phyloP scores from a whole-genome alignment of 2,113 vertebrate species.

The Caretta caretta region DNA sequence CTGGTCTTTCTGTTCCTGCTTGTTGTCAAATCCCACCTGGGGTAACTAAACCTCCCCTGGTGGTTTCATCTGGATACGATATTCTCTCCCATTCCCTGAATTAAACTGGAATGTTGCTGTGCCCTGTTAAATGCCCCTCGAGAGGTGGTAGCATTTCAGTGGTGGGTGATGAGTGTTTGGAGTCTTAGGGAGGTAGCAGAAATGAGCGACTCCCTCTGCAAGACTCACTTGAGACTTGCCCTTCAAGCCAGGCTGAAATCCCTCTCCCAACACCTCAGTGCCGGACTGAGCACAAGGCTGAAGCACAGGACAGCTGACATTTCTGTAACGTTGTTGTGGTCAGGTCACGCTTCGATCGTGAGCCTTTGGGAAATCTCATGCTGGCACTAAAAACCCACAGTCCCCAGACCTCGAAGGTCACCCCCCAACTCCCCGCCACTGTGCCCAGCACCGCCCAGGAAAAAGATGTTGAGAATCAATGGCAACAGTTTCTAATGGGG shows the following conservation, averaged over 20 bases:
- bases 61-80: neutral
- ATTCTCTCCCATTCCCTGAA: neutral
- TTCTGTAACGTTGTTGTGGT: too few species aligned
- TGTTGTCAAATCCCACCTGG: conserved; percentile 5
- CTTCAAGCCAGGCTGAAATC: neutral
- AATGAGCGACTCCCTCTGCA: neutral
- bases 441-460: neutral
- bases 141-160: neutral
- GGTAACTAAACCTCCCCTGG: neutral
- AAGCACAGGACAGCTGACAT: neutral
- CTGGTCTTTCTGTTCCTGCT: neutral
- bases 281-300: neutral
- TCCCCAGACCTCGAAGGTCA: neutral
- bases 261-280: neutral
- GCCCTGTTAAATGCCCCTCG: neutral
- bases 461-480: neutral
- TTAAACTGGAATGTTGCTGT: neutral
- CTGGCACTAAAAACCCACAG: neutral
- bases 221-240: neutral
- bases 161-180: neutral
- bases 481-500: neutral
- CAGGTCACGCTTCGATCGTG: neutral
- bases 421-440: neutral
- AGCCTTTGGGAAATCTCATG: neutral
- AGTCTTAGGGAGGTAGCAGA: neutral